Base-by-base conservation (phyloP, 2,888 invertebrate species). In the Mystacides longicornis region DNA sequence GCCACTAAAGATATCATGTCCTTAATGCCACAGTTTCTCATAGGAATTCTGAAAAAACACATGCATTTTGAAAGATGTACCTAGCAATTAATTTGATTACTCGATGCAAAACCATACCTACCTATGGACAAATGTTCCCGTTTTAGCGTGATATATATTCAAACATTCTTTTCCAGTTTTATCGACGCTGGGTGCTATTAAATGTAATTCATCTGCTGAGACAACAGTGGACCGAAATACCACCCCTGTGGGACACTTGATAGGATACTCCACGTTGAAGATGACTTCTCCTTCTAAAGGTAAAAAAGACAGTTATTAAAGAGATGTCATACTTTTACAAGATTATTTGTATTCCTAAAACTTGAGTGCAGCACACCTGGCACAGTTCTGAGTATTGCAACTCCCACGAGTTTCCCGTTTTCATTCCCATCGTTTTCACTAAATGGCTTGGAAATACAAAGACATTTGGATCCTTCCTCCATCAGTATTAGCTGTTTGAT, bases 191-290 rank as follows among this genome's bases (percentile, higher is more conserved):
- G 88, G 83, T 4, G 87, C 85, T 0, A 89, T 82, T 2, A 96
- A 75, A 64, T 87, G 82, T 21, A 85, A 81, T 47, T 85, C 86
- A 67, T 96, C 95, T 0, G 86, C 83, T 0, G 94, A 91, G 1
- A 93, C 80, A 1, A 89, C 89, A 0, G 87, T 86, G 21, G 82
- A 78, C 59, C 87, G 81, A 68, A 92, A 93, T 0, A 83, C 78
- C 55, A 81, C 74, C 2, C 89, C 85, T 0, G 83, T 80, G 42
- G 82, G 76, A 71, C 76, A 85, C 49, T 89, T 79, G 1, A 93
- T 82, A 3, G 87, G 84, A 67, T 87, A 95, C 49, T 93, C 93
- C 62, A 91, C 86, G 16, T 83, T 83, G 70, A 89, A 96, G 43
- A 89, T 77, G 60, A 80, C 81, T 50, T 82, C 81, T 0, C 94